Evolutionary conservation across 2,113 vertebrate species (phyloP).

Genomic region (Gallinago media): DNA sequence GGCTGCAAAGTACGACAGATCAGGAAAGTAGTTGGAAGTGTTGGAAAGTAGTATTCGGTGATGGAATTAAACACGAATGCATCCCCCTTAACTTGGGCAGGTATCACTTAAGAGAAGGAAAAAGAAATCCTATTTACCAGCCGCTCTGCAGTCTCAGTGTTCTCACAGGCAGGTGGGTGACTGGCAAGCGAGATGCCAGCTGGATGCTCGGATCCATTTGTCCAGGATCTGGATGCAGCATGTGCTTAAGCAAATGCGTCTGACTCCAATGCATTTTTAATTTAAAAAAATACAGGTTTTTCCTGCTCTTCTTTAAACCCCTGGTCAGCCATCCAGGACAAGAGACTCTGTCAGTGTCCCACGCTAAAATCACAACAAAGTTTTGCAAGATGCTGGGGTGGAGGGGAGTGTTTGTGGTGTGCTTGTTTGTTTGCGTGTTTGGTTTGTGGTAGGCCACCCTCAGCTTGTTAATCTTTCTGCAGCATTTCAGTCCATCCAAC

Average conservation of each 20-base stretch:
- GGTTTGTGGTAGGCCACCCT: background rate
- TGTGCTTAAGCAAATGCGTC: background rate
- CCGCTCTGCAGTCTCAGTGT: rapidly evolving
- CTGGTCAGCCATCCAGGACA: background rate
- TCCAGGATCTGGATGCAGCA: background rate
- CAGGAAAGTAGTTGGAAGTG: too few relatives aligned
- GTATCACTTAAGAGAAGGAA: background rate
- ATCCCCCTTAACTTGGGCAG: background rate
- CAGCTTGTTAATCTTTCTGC: background rate
- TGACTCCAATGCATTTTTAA: background rate
- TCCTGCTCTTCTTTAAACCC: background rate
- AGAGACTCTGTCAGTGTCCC: background rate
- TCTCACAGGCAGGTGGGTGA: background rate
- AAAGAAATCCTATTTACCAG: background rate
- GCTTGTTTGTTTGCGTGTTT: background rate
- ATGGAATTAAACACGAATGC: background rate
- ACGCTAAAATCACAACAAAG: background rate
- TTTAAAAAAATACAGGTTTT: background rate
- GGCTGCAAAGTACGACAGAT: background rate
- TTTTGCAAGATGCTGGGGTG: background rate
- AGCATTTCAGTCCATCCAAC: background rate
- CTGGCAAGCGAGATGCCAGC: background rate
- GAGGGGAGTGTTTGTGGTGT: too few relatives aligned
- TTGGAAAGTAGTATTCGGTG: background rate
- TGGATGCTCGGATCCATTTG: background rate